These are phyloP conservation scores for Drosophila mayri DNA, from an alignment of 1,140 invertebrate genomes.

Conservation along the genomic window DNA sequence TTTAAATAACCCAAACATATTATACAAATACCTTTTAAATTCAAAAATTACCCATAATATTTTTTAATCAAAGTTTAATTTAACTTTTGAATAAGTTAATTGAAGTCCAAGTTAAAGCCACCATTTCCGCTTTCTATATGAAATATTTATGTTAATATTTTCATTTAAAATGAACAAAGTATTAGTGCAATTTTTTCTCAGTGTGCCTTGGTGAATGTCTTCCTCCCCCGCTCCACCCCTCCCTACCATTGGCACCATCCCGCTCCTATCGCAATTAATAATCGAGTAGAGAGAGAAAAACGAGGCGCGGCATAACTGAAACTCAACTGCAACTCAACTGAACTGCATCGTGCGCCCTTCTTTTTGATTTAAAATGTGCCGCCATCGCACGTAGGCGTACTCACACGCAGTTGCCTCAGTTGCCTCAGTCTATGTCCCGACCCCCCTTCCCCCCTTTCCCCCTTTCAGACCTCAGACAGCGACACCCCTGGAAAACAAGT, in stretches of 20 bases:
- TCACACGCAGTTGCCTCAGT: constrained; percentile 70
- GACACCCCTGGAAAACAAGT: constrained; percentile 41
- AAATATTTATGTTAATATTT: neutral
- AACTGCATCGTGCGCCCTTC: constrained; percentile 76
- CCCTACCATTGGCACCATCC: constrained; percentile 1
- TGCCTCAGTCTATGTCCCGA: neutral
- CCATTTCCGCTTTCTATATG: neutral
- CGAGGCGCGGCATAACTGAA: constrained; percentile 55
- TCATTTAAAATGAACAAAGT: neutral
- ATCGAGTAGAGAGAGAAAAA: constrained; percentile 59
- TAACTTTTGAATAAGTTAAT: neutral
- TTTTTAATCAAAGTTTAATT: too few relatives aligned
- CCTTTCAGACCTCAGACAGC: neutral
- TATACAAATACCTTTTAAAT: neutral
- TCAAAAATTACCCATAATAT: neutral
- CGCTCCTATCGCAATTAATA: constrained; percentile 78
- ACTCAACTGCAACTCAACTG: constrained; percentile 33
- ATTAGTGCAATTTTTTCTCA: neutral
- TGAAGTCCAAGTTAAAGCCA: neutral
- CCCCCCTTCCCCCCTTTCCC: neutral
- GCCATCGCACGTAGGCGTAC: constrained; percentile 78
- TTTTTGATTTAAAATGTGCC: constrained; percentile 84
- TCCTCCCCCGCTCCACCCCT: neutral
- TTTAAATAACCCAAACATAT: too few relatives aligned
- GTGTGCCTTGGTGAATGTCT: constrained; percentile 23